Evolutionary conservation across 2,797 vertebrate species (phyloP).

Genomic region (Neoniphon sammara): DNA sequence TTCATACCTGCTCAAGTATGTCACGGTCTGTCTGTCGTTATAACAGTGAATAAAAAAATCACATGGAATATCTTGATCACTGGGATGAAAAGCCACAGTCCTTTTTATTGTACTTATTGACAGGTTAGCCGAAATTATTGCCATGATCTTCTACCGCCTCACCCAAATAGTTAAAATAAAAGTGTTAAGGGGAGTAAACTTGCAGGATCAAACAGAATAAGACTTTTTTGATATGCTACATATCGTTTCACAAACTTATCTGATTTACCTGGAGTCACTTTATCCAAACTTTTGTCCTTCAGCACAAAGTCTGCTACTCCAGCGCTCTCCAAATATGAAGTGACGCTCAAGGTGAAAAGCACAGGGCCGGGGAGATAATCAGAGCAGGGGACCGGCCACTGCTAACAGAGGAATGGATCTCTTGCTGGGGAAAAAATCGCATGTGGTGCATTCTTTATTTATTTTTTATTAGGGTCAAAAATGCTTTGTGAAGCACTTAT

Average conservation of each 20-base stretch:
- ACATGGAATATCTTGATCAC: constrained; percentile 17
- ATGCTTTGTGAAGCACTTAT: constrained; percentile 65
- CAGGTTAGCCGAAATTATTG: no score
- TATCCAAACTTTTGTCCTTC: constrained; percentile 40
- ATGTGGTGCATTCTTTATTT: constrained; percentile 54
- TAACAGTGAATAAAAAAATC: constrained; percentile 31
- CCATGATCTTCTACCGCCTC: constrained; percentile 8
- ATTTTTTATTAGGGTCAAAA: constrained; percentile 55
- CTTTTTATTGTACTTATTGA: neutral
- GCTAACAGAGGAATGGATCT: constrained; percentile 46
- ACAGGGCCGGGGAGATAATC: constrained; percentile 53
- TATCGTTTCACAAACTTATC: no score
- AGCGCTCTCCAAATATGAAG: constrained; percentile 10
- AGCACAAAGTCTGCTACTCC: constrained; percentile 30
- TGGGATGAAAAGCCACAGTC: neutral
- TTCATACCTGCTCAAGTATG: no score
- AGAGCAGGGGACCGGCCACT: constrained; percentile 38
- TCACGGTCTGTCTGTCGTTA: neutral
- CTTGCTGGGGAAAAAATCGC: constrained; percentile 47
- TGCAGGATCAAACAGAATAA: no score
- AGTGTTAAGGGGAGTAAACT: no score
- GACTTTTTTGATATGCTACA: no score
- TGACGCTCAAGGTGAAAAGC: constrained; percentile 62
- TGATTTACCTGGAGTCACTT: constrained; percentile 4
- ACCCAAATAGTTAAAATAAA: constrained; percentile 31